Conservation (phyloP, 2,113 vertebrate species). For the Megatriorchis doriae region DNA sequence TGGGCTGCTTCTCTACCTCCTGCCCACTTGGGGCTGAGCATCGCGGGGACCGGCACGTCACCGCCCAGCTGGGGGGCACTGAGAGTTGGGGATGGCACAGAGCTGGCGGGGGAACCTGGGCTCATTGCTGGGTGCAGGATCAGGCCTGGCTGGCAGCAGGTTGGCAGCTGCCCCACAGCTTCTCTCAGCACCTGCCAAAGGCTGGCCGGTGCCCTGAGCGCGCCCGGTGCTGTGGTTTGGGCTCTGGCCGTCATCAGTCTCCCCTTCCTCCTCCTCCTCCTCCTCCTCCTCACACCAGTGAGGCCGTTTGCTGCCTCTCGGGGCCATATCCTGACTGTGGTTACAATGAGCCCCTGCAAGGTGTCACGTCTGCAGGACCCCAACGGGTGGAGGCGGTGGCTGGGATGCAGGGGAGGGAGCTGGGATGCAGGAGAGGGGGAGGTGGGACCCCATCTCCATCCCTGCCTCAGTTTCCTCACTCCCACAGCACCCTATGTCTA, state of each 20-base stretch:
- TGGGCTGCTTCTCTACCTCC: not conserved
- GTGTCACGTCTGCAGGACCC: not conserved
- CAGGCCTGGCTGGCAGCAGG: not conserved
- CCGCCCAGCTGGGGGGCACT: accelerated
- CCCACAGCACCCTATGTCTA: not conserved
- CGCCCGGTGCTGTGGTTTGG: not conserved
- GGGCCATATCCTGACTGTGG: not conserved
- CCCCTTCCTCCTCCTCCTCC: not conserved
- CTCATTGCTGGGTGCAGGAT: not conserved
- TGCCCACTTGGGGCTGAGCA: not conserved
- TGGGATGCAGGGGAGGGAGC: not conserved
- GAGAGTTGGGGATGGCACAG: not conserved
- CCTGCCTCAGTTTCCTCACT: not conserved
- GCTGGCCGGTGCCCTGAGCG: not conserved
- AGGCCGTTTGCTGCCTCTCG: not conserved
- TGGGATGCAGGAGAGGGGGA: not conserved
- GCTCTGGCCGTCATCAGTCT: not conserved
- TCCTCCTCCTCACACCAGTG: not conserved
- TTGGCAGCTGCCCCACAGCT: not conserved
- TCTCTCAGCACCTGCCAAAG: not conserved
- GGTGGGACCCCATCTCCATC: not conserved
- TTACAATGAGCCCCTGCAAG: not conserved
- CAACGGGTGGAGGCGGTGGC: accelerated
- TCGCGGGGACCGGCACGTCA: accelerated
- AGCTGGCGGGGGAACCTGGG: not conserved